Conservation (phyloP, 2,888 invertebrate genomes). For the Tiliacea citrago region DNA sequence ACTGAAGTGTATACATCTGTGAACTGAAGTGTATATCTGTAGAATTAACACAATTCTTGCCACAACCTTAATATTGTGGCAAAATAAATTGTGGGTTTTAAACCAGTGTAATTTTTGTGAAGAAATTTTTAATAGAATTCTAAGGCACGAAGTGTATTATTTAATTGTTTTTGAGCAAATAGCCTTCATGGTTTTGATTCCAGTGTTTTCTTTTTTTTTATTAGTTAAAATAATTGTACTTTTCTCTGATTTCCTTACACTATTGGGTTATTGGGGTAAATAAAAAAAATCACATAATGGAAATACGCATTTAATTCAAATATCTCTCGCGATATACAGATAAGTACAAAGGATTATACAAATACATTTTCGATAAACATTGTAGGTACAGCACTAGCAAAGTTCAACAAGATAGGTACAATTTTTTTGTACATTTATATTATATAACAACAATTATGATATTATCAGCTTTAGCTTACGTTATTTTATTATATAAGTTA, state of each 20-base stretch:
- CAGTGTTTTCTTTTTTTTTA: not conserved
- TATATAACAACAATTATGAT: conserved; percentile 58
- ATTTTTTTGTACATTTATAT: conserved; percentile 60
- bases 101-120: not conserved
- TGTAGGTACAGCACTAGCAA: conserved; percentile 71
- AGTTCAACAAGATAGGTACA: conserved; percentile 74
- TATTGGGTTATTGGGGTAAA: not conserved
- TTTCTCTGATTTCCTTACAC: not conserved
- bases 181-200: not conserved
- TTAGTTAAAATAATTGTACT: not conserved
- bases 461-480: conserved; percentile 36
- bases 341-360: conserved; percentile 80
- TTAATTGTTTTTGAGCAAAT: not conserved
- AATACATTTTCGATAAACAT: conserved; percentile 49
- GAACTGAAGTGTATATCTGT: not conserved
- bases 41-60: conserved; percentile 1
- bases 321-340: conserved; percentile 78
- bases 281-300: conserved; percentile 37
- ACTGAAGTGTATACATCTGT: not conserved
- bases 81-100: not conserved
- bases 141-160: not conserved
- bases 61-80: not conserved
- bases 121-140: not conserved
- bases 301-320: conserved; percentile 82
- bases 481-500: not conserved